Evolutionary conservation across 2,888 invertebrate genomes (phyloP), one percentile per base, ranked within the genome.

Genomic region (Acanthoscelides obtectus): DNA sequence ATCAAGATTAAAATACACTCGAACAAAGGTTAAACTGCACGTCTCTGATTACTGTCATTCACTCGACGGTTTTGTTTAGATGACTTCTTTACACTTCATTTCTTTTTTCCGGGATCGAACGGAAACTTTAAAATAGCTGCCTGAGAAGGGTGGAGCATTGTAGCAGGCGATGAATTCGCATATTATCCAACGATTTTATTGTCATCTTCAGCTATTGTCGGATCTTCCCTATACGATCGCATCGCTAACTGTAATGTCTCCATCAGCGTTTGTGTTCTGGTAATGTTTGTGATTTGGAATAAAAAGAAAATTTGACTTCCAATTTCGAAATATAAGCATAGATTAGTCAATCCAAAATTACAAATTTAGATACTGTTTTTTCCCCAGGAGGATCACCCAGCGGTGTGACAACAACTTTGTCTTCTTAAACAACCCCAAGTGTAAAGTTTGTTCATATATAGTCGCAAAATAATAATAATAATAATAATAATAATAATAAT

Each of bases 1-100:
- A 76, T 75, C 80, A 78, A 83, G 82, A 84, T 84, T 84, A 83
- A 83, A 84, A 83, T 79, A 79, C 75, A 79, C 75, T 79, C 81
- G 80, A 83, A 83, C 83, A 83, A 84, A 84, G 83, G 84, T 83
- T 82, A 83, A 82, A 76, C 77, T 75, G 76, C 73, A 76, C 75
- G 75, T 73, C 76, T 76, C 73, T 78, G 76, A 78, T 77, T 75
- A 76, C 76, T 76, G 76, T 75, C 76, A 71, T 76, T 73, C 73
- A 71, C 20, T 65, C 67, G 69, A 66, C 67, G 22, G 22, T 69
- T 74, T 75, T 76, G 74, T 73, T 72, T 70, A 69, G 72, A 65
- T 68, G 70, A 73, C 71, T 72, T 73, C 74, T 75, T 74, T 74
- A 73, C 76, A 72, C 76, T 75, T 75, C 73, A 75, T 69, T 75